A percentile compares a stretch with the other conserved stretches of the same genome.
These are phyloP conservation scores for Ptychochromis oligacanthus DNA, from an alignment of 2,113 vertebrate species.

Conservation along the genomic window DNA sequence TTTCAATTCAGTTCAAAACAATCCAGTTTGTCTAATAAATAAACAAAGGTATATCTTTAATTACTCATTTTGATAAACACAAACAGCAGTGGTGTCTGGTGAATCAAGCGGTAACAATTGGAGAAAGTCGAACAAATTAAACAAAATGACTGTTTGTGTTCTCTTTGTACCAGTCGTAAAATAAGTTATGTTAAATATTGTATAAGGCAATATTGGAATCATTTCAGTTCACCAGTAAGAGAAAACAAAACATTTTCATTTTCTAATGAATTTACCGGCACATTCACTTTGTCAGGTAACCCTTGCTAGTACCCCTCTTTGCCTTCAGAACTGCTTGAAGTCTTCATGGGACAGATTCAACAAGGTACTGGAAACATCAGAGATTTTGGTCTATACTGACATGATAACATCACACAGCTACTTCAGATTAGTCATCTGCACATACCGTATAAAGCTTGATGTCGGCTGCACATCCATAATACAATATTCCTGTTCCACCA, in stretches of 20 bases:
- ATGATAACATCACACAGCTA: neutral
- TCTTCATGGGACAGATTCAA: neutral
- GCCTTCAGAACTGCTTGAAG: neutral
- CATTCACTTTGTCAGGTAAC: neutral
- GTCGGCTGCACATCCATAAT: neutral
- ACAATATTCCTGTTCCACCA: neutral
- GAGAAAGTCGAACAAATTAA: neutral
- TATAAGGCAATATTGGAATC: neutral
- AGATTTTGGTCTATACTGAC: neutral
- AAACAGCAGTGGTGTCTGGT: neutral
- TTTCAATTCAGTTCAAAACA: neutral
- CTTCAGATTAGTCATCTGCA: too few species aligned
- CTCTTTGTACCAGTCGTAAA: neutral
- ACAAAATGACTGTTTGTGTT: constrained; percentile 4
- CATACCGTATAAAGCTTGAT: too few species aligned
- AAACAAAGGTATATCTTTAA: neutral
- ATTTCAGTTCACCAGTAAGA: neutral
- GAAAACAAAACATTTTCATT: constrained; percentile 3
- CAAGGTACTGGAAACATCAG: neutral
- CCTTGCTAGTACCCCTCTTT: neutral
- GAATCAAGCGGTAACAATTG: neutral
- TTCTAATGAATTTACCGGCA: neutral
- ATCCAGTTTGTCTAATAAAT: neutral
- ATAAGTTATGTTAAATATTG: neutral
- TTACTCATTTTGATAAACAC: neutral